phyloP scores from a whole-genome alignment of 2,888 invertebrate genomes.

The Choristoneura rosaceana region DNA sequence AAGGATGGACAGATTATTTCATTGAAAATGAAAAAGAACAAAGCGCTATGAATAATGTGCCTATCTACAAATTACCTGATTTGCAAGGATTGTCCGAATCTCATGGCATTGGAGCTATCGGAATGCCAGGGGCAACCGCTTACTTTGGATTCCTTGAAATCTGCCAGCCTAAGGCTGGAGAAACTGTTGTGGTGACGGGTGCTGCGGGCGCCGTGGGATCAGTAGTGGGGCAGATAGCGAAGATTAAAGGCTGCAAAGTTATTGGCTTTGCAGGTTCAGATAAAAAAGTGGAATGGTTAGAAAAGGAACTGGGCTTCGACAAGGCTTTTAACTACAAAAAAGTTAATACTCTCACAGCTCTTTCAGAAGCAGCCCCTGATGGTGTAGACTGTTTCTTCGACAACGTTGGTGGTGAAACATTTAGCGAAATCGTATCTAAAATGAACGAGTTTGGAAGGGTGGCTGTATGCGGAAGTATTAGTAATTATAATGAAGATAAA shows the following conservation, averaged over 20 bases:
- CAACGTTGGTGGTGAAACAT: conserved; percentile 90
- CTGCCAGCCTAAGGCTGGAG: conserved; percentile 88
- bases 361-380: conserved; percentile 88
- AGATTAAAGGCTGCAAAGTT: conserved; percentile 63
- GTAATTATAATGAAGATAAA: conserved; percentile 69
- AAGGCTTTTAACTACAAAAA: conserved; percentile 90
- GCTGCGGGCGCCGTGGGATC: conserved; percentile 92
- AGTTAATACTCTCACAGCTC: conserved; percentile 76
- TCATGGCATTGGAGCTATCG: conserved; percentile 85
- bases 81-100: conserved; percentile 81
- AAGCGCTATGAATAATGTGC: conserved; percentile 43
- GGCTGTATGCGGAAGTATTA: conserved; percentile 66
- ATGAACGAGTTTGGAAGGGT: conserved; percentile 80
- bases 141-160: conserved; percentile 89
- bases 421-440: conserved; percentile 83
- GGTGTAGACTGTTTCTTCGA: conserved; percentile 92
- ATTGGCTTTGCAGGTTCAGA: conserved; percentile 90
- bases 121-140: conserved; percentile 90
- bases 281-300: conserved; percentile 89
- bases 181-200: conserved; percentile 89
- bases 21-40: conserved; percentile 46
- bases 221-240: conserved; percentile 86
- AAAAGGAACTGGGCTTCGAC: conserved; percentile 88
- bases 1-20: conserved; percentile 88
- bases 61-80: conserved; percentile 75